Percentiles rank a stretch among this genome's conserved stretches.
These are phyloP conservation scores for Cairina moschata DNA, from an alignment of 2,113 vertebrate species.

Conservation along the genomic window DNA sequence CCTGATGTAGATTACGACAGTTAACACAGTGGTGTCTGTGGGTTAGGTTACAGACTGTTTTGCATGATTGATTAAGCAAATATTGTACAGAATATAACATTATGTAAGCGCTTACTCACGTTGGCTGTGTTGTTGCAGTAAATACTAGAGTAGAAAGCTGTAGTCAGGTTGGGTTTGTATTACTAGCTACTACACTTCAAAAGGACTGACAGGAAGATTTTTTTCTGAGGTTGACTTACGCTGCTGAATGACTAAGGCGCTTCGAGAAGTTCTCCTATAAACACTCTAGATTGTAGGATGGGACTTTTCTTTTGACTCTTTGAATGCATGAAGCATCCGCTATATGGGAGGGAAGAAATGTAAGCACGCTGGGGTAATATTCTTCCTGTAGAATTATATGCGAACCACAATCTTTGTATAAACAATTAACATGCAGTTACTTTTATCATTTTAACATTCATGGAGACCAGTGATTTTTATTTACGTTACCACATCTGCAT, in stretches of 20 bases:
- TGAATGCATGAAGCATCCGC: not conserved
- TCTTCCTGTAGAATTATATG: not conserved
- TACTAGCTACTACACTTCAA: not conserved
- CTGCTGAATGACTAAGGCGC: not conserved
- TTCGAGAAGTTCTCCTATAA: not conserved
- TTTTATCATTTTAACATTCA: constrained; percentile 23
- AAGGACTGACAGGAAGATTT: not conserved
- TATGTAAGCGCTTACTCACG: not conserved
- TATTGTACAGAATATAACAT: not conserved
- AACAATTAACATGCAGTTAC: not conserved
- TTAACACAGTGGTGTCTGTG: not conserved
- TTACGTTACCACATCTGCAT: constrained; percentile 11
- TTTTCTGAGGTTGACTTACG: not conserved
- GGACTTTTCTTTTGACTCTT: not conserved
- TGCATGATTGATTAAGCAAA: not conserved
- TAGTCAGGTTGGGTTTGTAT: not conserved
- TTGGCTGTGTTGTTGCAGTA: not conserved
- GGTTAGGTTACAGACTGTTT: not conserved
- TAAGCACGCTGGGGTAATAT: not conserved
- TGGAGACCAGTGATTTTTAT: constrained; percentile 35
- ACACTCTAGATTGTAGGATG: not conserved
- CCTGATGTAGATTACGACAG: not conserved
- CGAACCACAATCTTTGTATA: not conserved
- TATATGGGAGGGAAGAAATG: not conserved
- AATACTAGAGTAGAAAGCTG: not conserved